Evolutionary conservation across 2,113 vertebrate genomes (phyloP).

Genomic region (Grammomys surdaster): DNA sequence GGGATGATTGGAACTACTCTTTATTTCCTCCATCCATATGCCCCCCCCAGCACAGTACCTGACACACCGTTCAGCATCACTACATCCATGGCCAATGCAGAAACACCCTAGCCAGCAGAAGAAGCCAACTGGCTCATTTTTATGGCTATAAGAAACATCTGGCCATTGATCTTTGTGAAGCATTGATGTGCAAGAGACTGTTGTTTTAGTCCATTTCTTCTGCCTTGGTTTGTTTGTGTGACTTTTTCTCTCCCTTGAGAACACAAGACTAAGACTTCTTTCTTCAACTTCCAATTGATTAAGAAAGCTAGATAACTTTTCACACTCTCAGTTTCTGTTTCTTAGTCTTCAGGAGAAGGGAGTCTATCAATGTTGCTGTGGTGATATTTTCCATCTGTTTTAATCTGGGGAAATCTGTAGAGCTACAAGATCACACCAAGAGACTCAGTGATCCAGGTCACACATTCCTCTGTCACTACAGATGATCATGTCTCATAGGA

Average conservation of each 20-base stretch:
- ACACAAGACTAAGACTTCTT: neutral
- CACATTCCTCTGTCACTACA: neutral
- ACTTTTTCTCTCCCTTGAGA: neutral
- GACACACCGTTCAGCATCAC: neutral
- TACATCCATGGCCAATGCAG: neutral
- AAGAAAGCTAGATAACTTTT: neutral
- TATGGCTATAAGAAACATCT: neutral
- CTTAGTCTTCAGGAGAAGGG: neutral
- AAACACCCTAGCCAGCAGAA: neutral
- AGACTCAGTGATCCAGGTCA: neutral
- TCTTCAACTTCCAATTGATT: neutral
- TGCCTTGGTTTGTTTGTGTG: constrained; percentile 21
- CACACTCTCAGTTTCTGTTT: neutral
- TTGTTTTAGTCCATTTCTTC: neutral
- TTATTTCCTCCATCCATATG: too few species aligned
- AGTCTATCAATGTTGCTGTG: neutral
- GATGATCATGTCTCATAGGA: neutral
- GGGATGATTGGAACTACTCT: neutral
- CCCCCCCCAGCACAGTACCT: neutral
- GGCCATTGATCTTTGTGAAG: neutral
- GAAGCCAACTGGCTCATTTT: neutral
- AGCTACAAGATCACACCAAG: neutral
- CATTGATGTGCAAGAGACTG: neutral
- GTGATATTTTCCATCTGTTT: neutral
- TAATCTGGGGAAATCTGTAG: neutral